Percentiles rank a stretch among this genome's conserved stretches.
phyloP scores from a whole-genome alignment of 2,797 vertebrate genomes.

The Urosaurus nigricauda region DNA sequence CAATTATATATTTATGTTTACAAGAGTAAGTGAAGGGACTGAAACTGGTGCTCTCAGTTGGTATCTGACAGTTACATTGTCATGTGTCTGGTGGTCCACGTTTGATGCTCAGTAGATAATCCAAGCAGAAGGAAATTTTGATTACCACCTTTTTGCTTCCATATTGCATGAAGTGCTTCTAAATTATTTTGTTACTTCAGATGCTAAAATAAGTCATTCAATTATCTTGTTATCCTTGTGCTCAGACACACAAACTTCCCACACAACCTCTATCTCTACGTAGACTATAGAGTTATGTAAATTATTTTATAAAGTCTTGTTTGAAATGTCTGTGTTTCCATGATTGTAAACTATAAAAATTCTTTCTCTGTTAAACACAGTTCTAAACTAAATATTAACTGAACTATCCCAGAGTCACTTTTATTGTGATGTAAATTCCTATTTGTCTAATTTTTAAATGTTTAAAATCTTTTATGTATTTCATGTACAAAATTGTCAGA shows the following conservation, averaged over 20 bases:
- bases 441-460: conserved; percentile 87
- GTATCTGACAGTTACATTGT: conserved; percentile 62
- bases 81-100: conserved; percentile 59
- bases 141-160: conserved; percentile 68
- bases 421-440: conserved; percentile 92
- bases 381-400: conserved; percentile 86
- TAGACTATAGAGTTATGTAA: conserved; percentile 91
- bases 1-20: conserved; percentile 90
- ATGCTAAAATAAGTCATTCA: conserved; percentile 75
- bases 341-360: conserved; percentile 87
- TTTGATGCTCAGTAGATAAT: conserved; percentile 76
- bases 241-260: conserved; percentile 76
- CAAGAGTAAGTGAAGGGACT: conserved; percentile 73
- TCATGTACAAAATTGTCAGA: conserved; percentile 96
- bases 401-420: conserved; percentile 82
- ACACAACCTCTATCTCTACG: conserved; percentile 78
- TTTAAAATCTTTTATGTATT: conserved; percentile 89
- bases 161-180: conserved; percentile 87
- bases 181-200: conserved; percentile 83
- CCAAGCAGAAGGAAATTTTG: conserved; percentile 65
- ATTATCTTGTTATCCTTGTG: conserved; percentile 69
- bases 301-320: conserved; percentile 97
- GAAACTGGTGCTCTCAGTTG: conserved; percentile 64
- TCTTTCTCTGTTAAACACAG: conserved; percentile 78
- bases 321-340: conserved; percentile 88